A percentile compares a stretch with the other conserved stretches of the same genome.
phyloP scores from a whole-genome alignment of 2,888 invertebrate genomes.

The Crioceris asparagi region DNA sequence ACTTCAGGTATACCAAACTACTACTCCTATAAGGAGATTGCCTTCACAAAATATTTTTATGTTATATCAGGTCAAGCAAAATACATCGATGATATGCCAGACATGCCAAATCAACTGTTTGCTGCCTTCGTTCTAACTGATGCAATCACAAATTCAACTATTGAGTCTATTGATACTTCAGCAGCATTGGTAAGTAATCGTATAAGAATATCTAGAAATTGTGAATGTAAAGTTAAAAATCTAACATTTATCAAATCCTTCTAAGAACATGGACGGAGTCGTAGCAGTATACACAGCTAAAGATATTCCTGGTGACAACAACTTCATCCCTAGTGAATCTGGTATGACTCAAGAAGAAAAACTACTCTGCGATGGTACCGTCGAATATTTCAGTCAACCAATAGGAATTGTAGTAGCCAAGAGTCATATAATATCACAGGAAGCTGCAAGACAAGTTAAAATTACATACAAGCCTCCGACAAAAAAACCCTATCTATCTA shows the following conservation, averaged over 20 bases:
- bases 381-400: slow-evolving; percentile 61
- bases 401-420: slow-evolving; percentile 63
- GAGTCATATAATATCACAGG: slow-evolving; percentile 46
- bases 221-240: no score
- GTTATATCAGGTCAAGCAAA: slow-evolving; percentile 57
- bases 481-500: slow-evolving; percentile 37
- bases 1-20: slow-evolving; percentile 44
- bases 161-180: slow-evolving; percentile 50
- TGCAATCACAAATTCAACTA: slow-evolving; percentile 43
- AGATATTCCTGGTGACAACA: slow-evolving; percentile 62
- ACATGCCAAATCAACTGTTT: slow-evolving; percentile 54
- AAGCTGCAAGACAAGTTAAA: slow-evolving; percentile 47
- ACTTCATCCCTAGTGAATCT: slow-evolving; percentile 37
- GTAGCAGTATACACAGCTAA: slow-evolving; percentile 51
- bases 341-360: slow-evolving; percentile 34
- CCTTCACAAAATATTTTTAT: no score
- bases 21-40: no score
- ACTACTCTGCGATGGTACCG: slow-evolving; percentile 42
- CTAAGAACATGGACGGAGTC: slow-evolving; percentile 54
- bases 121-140: slow-evolving; percentile 58
- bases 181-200: slow-evolving; percentile 49
- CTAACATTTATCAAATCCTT: slow-evolving; percentile 1
- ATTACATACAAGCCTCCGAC: slow-evolving; percentile 43
- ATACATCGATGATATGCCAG: slow-evolving; percentile 64
- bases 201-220: no score